A percentile compares a stretch with the other conserved stretches of the same genome.
Conservation (phyloP, 2,797 vertebrate species). For the Ambastaia sidthimunki region DNA sequence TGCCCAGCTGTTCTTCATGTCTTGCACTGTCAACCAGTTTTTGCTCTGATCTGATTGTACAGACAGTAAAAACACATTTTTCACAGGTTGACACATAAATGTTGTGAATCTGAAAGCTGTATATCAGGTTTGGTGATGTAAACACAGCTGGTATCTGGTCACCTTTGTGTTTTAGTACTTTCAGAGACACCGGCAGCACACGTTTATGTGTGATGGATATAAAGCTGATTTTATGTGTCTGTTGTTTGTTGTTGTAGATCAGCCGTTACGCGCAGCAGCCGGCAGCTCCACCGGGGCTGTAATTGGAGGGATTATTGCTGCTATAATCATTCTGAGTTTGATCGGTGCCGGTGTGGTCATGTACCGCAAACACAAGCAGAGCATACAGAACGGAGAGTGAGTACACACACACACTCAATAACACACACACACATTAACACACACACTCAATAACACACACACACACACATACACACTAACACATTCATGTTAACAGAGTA, state of each 20-base stretch:
- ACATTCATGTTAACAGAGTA: no score
- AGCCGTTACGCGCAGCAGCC: not conserved
- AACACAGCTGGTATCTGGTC: no score
- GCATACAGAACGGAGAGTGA: conserved; percentile 69
- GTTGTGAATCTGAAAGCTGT: no score
- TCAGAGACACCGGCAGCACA: not conserved
- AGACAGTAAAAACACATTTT: no score
- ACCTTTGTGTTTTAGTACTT: not conserved
- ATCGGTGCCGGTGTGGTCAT: conserved; percentile 60
- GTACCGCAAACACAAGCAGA: conserved; percentile 64
- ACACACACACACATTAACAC: conserved; percentile 35
- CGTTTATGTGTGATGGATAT: not conserved
- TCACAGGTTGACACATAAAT: no score
- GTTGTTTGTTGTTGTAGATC: conserved; percentile 24
- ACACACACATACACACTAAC: no score
- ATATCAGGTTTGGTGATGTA: no score
- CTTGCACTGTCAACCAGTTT: no score
- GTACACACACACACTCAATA: conserved; percentile 58
- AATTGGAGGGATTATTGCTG: conserved; percentile 70
- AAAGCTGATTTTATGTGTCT: not conserved
- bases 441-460: conserved; percentile 11
- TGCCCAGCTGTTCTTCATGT: no score
- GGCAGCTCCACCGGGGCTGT: conserved; percentile 55
- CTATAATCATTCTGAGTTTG: conserved; percentile 66
- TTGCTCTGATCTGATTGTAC: no score